Base-by-base conservation (phyloP, 2,113 vertebrate genomes). In the Cynoglossus semilaevis region DNA sequence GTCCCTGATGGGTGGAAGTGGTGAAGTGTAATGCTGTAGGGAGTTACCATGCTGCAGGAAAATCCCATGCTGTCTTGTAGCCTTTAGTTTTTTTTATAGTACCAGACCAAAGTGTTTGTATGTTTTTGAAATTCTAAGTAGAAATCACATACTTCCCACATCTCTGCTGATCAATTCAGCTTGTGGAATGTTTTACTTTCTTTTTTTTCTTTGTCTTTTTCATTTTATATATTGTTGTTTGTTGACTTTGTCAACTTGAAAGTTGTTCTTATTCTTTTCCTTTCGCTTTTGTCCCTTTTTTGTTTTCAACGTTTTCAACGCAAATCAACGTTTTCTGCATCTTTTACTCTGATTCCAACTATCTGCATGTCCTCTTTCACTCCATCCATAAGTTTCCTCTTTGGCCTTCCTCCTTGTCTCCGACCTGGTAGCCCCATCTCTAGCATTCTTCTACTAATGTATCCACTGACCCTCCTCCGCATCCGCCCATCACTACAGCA, bases 1-100 rank as follows among this genome's bases (percentile, higher is more conserved):
- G 72, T 79, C 76, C 72, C 81, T 40, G 42, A 77, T 77, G 71
- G 67, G 71, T 81, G 79, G 73, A 86, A 83, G 76, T 72, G 34
- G 64, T 15, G 64, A 68, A 50, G 61, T 65, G 46, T 42, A 63
- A 62, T n/a, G 36, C 48, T 1, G 9, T 47, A 40, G 69, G 67
- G 68, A 51, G 55, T 66, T 44, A 11, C 71, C 50, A 35, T 63
- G 65, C 63, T 49, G 41, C 67, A 68, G 76, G 58, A 74, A 63
- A 63, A 79, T 67, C 51, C 55, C 56, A 63, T 3, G 5, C 60
- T 65, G 64, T 61, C 70, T 37, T 53, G 61, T 56, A 75, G 62
- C 61, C 50, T 51, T 80, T 67, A 63, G 56, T 34, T 58, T 43
- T 51, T 76, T 83, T 81, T 63, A 79, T 62, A 54, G 74, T 43